These are phyloP conservation scores for Oxycera nigricornis DNA, from an alignment of 2,888 invertebrate species.

Conservation along the genomic window DNA sequence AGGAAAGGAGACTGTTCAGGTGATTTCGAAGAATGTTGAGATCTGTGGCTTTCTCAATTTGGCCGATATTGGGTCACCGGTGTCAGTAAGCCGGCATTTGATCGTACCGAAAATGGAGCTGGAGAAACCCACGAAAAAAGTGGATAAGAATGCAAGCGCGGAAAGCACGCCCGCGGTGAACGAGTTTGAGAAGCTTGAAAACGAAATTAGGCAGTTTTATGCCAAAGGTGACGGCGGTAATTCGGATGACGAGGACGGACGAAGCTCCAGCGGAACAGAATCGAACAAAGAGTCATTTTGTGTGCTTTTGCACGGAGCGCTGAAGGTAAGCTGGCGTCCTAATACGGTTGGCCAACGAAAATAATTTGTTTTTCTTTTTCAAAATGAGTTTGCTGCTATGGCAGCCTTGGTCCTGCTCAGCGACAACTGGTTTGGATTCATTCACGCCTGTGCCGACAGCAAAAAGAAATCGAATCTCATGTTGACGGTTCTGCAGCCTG, in stretches of 20 bases:
- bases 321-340: constrained; percentile 70
- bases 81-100: constrained; percentile 88
- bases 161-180: constrained; percentile 26
- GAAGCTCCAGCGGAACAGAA: constrained; percentile 42
- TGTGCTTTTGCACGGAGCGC: constrained; percentile 89
- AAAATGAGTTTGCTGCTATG: constrained; percentile 79
- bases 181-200: constrained; percentile 59
- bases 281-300: constrained; percentile 80
- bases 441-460: constrained; percentile 92
- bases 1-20: constrained; percentile 51
- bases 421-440: constrained; percentile 91
- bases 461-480: constrained; percentile 92
- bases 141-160: constrained; percentile 55
- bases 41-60: constrained; percentile 89
- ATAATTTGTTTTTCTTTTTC: constrained; percentile 13
- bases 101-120: constrained; percentile 76
- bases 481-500: constrained; percentile 85
- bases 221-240: constrained; percentile 56
- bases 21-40: constrained; percentile 76
- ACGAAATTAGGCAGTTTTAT: constrained; percentile 59
- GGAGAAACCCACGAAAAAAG: constrained; percentile 52
- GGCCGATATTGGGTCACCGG: constrained; percentile 88
- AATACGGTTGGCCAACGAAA: background rate
- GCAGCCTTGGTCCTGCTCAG: constrained; percentile 85
- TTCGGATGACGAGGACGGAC: constrained; percentile 51